Base-by-base conservation (phyloP, 2,113 vertebrate genomes). In the Stigmatopora nigra region DNA sequence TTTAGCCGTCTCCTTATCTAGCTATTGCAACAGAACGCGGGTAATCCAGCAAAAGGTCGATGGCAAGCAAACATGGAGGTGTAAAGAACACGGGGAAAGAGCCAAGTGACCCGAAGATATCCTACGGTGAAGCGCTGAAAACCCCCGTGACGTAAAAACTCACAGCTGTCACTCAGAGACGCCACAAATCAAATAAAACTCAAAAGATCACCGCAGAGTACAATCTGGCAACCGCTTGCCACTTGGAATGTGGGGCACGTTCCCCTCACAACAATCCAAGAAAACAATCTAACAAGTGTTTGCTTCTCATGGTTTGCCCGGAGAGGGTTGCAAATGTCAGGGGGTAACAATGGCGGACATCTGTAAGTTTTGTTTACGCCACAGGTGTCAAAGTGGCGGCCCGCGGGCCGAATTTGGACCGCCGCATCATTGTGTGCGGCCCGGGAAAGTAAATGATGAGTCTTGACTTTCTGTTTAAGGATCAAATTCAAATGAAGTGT, bases 231-330 rank as follows among this genome's bases (percentile, higher is more conserved):
- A 65, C 65, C 62, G 53, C 75, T 70, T 72, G 74, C 69, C 66
- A 52, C 75, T 71, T 75, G 74, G 75, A 84, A 84, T 82, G 64
- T 51, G 51, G 67, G 67, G 63, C 64, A 78, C 80, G 71, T 59
- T 60, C 70, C 12, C 66, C 0, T 60, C 67, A 69, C 67, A 51
- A 58, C 73, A 65, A 51, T 82, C 68, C 65, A 25, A 64, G 68
- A 76, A 81, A 73, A 31, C 41, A 14, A 51, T 82, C 68, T 65
- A 20, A 63, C 65, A 75, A 84, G 81, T 75, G 72, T 78, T 75
- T 72, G 69, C 63, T 47, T 61, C 69, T 31, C 61, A 36, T 22
- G 35, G 4, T 68, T 70, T 3, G 15, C 17, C 17, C 59, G 62
- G 35, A 19, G n/a, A 14, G 41, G 19, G 71, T 70, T 69, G 52